phyloP scores from a whole-genome alignment of 2,797 vertebrate species.

The Cynodonichthys magdalenae region DNA sequence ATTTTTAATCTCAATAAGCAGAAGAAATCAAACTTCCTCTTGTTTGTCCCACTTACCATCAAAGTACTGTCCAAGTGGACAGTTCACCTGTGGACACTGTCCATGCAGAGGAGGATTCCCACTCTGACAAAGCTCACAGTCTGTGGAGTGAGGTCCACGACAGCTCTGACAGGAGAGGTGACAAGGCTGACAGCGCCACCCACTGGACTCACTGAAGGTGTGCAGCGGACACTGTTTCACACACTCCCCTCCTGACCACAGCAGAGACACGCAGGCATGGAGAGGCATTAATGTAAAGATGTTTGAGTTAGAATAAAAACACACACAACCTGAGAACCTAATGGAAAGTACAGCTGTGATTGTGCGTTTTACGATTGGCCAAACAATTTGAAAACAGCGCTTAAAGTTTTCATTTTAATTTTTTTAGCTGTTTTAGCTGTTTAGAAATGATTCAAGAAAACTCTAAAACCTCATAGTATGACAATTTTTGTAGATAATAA shows the following conservation, averaged over 20 bases:
- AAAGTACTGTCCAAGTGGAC: slow-evolving; percentile 78
- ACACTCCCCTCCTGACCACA: slow-evolving; percentile 73
- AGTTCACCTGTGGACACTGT: slow-evolving; percentile 79
- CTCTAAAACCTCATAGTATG: too few species aligned
- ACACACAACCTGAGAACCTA: too few species aligned
- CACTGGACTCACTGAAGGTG: slow-evolving; percentile 76
- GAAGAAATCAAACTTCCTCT: neutral
- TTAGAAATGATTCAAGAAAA: too few species aligned
- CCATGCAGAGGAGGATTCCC: slow-evolving; percentile 75
- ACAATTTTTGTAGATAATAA: too few species aligned
- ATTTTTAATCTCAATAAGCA: too few species aligned
- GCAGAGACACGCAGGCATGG: slow-evolving; percentile 1
- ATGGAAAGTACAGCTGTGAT: too few species aligned
- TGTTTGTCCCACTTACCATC: slow-evolving; percentile 70
- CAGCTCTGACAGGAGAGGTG: slow-evolving; percentile 80
- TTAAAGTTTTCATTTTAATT: too few species aligned
- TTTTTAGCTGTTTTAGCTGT: too few species aligned
- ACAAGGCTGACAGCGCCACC: slow-evolving; percentile 81
- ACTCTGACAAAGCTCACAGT: slow-evolving; percentile 78
- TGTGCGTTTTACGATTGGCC: too few species aligned
- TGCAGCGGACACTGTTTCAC: slow-evolving; percentile 78
- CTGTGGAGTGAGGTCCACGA: slow-evolving; percentile 71
- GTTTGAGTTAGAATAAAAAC: too few species aligned
- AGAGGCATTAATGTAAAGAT: slow-evolving; percentile 5
- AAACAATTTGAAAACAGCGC: too few species aligned